phyloP scores from a whole-genome alignment of 2,888 invertebrate genomes.

The Laothoe populi region DNA sequence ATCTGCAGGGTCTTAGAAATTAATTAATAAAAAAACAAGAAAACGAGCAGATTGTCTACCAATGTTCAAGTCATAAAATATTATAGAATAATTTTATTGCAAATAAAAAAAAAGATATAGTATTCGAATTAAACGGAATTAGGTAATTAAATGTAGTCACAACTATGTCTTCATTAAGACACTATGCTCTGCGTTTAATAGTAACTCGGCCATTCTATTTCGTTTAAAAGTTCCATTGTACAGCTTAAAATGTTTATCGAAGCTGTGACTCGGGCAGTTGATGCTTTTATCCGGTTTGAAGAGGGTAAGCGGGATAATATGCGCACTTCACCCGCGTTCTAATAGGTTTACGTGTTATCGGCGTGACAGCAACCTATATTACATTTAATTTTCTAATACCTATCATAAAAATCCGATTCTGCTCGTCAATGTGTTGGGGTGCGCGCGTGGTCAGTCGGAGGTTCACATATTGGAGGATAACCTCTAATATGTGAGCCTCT shows the following conservation, averaged over 20 bases:
- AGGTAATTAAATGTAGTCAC: background rate
- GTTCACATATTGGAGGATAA: too few species aligned
- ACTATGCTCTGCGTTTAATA: background rate
- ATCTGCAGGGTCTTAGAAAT: too few species aligned
- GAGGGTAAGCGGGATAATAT: constrained; percentile 17
- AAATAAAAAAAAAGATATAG: too few species aligned
- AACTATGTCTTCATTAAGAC: background rate
- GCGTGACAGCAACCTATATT: background rate
- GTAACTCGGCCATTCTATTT: background rate
- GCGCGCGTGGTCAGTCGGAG: too few species aligned
- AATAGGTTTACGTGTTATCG: constrained; percentile 16
- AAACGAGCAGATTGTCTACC: too few species aligned
- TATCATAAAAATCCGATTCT: too few species aligned
- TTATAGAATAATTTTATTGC: too few species aligned
- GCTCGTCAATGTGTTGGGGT: background rate
- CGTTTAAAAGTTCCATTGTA: constrained; percentile 24
- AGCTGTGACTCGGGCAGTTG: background rate
- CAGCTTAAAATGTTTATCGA: constrained; percentile 16
- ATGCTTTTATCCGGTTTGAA: constrained; percentile 26
- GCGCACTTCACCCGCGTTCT: constrained; percentile 1
- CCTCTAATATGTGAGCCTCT: too few species aligned
- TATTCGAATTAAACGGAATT: background rate
- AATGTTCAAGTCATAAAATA: too few species aligned
- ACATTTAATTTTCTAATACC: too few species aligned
- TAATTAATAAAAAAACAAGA: background rate